These are phyloP conservation scores for Cherax quadricarinatus DNA, from an alignment of 1,140 invertebrate genomes.

Conservation along the genomic window DNA sequence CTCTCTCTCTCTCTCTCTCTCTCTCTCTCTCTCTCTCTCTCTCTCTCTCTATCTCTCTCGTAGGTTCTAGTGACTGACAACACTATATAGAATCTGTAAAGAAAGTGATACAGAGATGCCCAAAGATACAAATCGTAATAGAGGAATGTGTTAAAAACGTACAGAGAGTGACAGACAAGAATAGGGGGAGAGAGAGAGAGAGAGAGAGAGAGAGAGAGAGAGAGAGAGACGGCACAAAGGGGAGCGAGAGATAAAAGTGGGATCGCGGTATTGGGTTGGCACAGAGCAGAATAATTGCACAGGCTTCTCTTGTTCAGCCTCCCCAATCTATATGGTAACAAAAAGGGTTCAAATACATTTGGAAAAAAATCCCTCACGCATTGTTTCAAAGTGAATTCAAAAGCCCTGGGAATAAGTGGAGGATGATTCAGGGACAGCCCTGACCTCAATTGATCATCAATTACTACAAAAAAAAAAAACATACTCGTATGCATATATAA, in stretches of 20 bases:
- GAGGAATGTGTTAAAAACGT: too few species aligned
- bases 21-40: too few species aligned
- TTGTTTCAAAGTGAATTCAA: conserved; percentile 48
- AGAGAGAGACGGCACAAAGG: too few species aligned
- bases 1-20: too few species aligned
- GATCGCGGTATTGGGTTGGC: neutral
- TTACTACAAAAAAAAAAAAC: neutral
- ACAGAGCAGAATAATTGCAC: conserved; percentile 12
- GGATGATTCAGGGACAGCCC: neutral
- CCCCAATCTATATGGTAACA: conserved; percentile 58
- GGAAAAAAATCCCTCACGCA: neutral
- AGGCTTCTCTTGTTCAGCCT: conserved; percentile 18
- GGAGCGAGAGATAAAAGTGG: neutral
- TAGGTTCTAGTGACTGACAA: too few species aligned
- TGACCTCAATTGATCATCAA: neutral
- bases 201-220: conserved; percentile 7
- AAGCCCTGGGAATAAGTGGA: neutral
- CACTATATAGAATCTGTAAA: too few species aligned
- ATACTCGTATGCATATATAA: too few species aligned
- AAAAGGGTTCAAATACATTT: neutral
- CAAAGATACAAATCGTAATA: too few species aligned
- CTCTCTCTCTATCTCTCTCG: too few species aligned
- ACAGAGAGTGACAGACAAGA: too few species aligned
- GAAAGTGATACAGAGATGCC: too few species aligned
- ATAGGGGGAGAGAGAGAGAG: neutral